Base-by-base conservation (phyloP, 2,888 invertebrate genomes). In the Archips xylosteana region DNA sequence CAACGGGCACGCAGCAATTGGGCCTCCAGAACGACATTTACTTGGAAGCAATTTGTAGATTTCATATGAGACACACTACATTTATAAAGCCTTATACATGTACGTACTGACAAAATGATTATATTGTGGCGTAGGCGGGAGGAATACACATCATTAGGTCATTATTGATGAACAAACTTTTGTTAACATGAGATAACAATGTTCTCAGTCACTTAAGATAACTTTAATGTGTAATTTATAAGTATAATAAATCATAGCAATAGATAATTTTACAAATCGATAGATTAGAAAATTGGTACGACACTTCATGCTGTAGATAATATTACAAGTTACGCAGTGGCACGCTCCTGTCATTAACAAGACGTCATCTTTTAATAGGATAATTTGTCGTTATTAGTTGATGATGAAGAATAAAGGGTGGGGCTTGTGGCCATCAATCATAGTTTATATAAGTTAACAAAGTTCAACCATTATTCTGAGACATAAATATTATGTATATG, bases 361-460 rank as follows among this genome's bases (percentile, higher is more conserved):
- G 81, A 81, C 80, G 82, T 78, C 76, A 77, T 76, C 79, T 78
- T 79, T 79, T 84, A 86, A 87, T 84, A 81, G 83, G 77, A 85
- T 87, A 87, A 88, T 90, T 89, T 88, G 85, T 88, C 82, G 84
- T 86, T 82, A 87, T 90, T 87, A 89, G 82, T 84, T 83, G 79
- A 83, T 81, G 83, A 85, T 83, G 82, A 83, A 76, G 80, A 83
- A 82, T 83, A 79, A 86, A 85, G 82, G 85, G 87, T 85, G 83
- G 82, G 78, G 83, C 76, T 75, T 76, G 76, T 77, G 67, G 67
- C 84, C 83, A 86, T 89, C 83, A 81, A 86, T 88, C 85, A 87
- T 85, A 6, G 12, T 49, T 62, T 86, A 82, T 82, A 84, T 86
- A 83, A 87, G 80, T 86, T 86, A 86, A 82, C 85, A 80, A 82